These are phyloP conservation scores for Carabus problematicus DNA, from an alignment of 2,888 invertebrate genomes.

Conservation along the genomic window DNA sequence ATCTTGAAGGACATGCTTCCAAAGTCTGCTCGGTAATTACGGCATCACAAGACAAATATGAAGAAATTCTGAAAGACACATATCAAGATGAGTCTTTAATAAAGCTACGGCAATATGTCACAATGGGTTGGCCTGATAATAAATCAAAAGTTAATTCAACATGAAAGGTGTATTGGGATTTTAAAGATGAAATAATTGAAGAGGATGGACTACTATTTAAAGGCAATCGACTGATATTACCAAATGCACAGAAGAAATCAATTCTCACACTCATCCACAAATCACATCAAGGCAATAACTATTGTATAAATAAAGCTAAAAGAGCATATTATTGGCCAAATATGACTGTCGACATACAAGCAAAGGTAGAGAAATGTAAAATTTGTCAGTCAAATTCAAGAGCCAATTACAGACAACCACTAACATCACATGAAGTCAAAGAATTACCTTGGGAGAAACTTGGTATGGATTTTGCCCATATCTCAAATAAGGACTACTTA, in stretches of 20 bases:
- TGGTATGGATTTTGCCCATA: constrained; percentile 40
- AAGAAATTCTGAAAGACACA: constrained; percentile 19
- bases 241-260: constrained; percentile 20
- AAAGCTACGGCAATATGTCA: constrained; percentile 23
- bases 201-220: constrained; percentile 28
- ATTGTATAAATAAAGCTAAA: constrained; percentile 26
- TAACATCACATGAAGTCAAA: constrained; percentile 31
- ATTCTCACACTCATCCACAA: constrained; percentile 31
- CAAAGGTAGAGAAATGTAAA: constrained; percentile 16
- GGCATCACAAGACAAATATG: constrained; percentile 6
- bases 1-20: constrained; percentile 12
- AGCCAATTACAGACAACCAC: constrained; percentile 28
- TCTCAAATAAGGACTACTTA: constrained; percentile 20
- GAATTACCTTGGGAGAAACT: constrained; percentile 39
- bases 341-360: constrained; percentile 21
- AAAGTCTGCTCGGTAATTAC: constrained; percentile 2
- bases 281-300: constrained; percentile 23
- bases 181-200: constrained; percentile 30
- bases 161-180: constrained; percentile 27
- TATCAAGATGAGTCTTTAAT: constrained; percentile 21
- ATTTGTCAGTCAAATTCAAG: constrained; percentile 35
- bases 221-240: constrained; percentile 34
- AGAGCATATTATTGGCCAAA: constrained; percentile 34
- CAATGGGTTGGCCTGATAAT: constrained; percentile 34
- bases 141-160: constrained; percentile 11